phyloP scores from a whole-genome alignment of 2,888 invertebrate species.

The Bimastos eiseni region DNA sequence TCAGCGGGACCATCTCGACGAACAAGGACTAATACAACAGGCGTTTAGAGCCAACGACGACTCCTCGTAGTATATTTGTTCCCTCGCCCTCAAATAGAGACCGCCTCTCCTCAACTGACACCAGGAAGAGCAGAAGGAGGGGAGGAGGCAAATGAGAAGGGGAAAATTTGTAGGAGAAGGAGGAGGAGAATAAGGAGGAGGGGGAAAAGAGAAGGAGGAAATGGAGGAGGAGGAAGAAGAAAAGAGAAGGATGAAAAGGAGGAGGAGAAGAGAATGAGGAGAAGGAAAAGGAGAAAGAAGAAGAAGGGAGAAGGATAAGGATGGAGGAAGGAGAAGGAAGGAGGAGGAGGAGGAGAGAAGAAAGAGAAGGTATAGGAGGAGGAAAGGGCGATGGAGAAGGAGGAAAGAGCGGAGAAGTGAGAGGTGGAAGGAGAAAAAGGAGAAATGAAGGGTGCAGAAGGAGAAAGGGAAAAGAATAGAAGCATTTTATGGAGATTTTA shows the following conservation, averaged over 20 bases:
- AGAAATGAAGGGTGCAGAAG: neutral
- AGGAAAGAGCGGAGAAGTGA: neutral
- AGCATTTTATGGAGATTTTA: too few species aligned
- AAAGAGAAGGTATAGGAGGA: neutral
- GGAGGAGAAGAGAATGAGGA: neutral
- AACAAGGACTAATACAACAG: neutral
- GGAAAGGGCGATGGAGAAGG: too few species aligned
- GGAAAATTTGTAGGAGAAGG: neutral
- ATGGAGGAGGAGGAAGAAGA: neutral
- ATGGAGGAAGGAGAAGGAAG: neutral
- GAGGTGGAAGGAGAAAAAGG: neutral
- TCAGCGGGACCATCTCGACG: neutral
- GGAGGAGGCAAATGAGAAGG: neutral
- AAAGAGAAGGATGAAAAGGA: neutral
- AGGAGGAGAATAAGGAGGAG: neutral
- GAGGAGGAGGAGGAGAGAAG: neutral
- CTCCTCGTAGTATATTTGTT: neutral
- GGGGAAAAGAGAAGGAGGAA: neutral
- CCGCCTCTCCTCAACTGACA: slow-evolving; percentile 14
- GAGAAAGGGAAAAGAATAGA: neutral
- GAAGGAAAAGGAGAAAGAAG: neutral
- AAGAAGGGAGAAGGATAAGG: too few species aligned
- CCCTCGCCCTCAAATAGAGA: neutral
- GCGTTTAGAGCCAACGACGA: neutral
- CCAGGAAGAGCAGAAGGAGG: neutral